Base-by-base conservation (phyloP, 2,888 invertebrate genomes). In the Chaetogeoica ovagalla region DNA sequence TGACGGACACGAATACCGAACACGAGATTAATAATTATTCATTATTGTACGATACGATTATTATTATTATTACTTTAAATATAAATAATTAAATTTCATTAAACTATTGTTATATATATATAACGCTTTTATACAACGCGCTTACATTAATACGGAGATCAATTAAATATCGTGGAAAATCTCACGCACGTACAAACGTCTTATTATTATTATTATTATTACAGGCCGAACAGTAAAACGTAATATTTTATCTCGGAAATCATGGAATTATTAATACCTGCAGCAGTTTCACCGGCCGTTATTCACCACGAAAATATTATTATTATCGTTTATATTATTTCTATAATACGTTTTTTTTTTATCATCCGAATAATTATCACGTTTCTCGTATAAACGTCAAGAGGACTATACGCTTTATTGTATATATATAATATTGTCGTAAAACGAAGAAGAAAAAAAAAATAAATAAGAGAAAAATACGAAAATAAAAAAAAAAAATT, bases 251-350 rank as follows among this genome's bases (percentile, higher is more conserved):
- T 21, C 39, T 48, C 5, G 52, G 30, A 52, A 62, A 30, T 30
- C 30, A 30, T 52, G 52, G 30, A 73, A 62, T 73, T 60, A 62
- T 73, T 60, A 72, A 60, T 30, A 52, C 3, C 19, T 30, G 30
- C 30, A 30, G 30, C 30, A 17, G 60, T 43, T 73, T 52, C 43
- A 52, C 30, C 52, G 21, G 23, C 17, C 62, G 30, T 48, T 62
- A 9, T 23, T 19, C 23, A 21, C 7, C 19, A 9, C 39, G 39
- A 60, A 43, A 60, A 23, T 15, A 72, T 43, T 2, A n/a, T 48
- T 43, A 43, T 48, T 48, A n/a, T 43, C 43, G 43, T 43, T 43
- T 9, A 9, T 7, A 43, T 43, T 43, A 43, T 43, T 9, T 48
- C 43, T 11, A 2, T 11, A 11, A n/a, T 11, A 9, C 48, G 9